Evolutionary conservation across 2,888 invertebrate species (phyloP).

Genomic region (Drosophila tripunctata): DNA sequence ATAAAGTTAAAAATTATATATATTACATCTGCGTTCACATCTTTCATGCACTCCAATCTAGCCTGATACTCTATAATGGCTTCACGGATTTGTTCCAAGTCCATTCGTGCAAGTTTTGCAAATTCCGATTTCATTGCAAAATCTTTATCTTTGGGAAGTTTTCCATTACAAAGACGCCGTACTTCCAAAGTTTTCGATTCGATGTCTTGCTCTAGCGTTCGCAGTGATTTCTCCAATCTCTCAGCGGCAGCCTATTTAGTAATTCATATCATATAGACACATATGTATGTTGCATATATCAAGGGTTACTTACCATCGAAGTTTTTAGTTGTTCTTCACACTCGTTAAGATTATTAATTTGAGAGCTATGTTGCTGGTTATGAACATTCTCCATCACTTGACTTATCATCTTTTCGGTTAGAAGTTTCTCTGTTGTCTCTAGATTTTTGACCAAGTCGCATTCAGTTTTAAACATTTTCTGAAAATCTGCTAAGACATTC

Average conservation of each 20-base stretch:
- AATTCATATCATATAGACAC: background rate
- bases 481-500: conserved; percentile 9
- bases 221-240: conserved; percentile 18
- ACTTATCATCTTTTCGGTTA: background rate
- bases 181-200: conserved; percentile 31
- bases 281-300: too few relatives aligned
- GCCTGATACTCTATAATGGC: conserved; percentile 86
- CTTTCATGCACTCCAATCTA: conserved; percentile 87
- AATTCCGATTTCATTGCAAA: conserved; percentile 86
- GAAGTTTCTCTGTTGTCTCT: background rate
- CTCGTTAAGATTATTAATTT: conserved; percentile 39
- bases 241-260: conserved; percentile 24
- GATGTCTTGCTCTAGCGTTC: conserved; percentile 10
- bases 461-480: conserved; percentile 31
- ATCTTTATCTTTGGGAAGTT: conserved; percentile 85
- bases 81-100: conserved; percentile 85
- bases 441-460: conserved; percentile 8
- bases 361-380: conserved; percentile 29
- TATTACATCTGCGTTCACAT: conserved; percentile 86
- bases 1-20: background rate
- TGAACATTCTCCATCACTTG: conserved; percentile 17
- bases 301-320: conserved; percentile 20
- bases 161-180: conserved; percentile 40
- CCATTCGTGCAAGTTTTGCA: conserved; percentile 85
- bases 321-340: conserved; percentile 15